Percentiles rank a stretch among this genome's conserved stretches.
These are phyloP conservation scores for Symphodus melops DNA, from an alignment of 2,113 vertebrate species.

Conservation along the genomic window DNA sequence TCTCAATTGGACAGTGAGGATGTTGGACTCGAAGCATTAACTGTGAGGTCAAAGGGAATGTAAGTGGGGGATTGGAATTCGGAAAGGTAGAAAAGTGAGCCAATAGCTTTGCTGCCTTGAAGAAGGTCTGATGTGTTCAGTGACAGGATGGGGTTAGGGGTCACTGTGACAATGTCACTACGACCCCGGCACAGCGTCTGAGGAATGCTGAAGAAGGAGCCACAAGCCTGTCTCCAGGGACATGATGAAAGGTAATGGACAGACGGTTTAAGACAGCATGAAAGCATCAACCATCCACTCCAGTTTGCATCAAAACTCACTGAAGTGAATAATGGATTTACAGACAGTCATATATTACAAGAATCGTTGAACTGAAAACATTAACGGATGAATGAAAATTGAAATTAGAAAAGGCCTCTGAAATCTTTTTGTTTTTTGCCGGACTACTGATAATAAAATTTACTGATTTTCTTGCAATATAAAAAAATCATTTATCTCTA, in stretches of 20 bases:
- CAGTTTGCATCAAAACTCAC: constrained; percentile 35
- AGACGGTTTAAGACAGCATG: constrained; percentile 16
- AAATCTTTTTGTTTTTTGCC: too few relatives aligned
- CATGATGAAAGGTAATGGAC: constrained; percentile 5
- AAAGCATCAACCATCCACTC: constrained; percentile 25
- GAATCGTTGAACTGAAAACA: too few relatives aligned
- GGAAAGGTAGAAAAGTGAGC: constrained; percentile 5
- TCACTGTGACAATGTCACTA: constrained; percentile 50
- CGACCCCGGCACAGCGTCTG: neutral
- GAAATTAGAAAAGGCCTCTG: neutral
- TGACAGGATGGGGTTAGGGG: constrained; percentile 63
- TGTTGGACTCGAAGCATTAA: neutral
- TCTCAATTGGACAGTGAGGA: neutral
- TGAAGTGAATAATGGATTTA: constrained; percentile 11
- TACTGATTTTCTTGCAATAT: neutral
- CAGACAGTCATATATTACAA: too few relatives aligned
- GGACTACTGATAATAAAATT: neutral
- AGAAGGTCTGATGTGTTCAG: constrained; percentile 42
- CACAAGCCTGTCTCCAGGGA: constrained; percentile 22
- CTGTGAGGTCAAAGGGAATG: neutral
- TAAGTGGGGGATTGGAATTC: constrained; percentile 27
- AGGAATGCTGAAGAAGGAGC: constrained; percentile 40
- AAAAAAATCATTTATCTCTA: neutral
- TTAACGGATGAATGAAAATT: too few relatives aligned
- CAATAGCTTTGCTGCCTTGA: constrained; percentile 16